Evolutionary conservation across 2,113 vertebrate genomes (phyloP).

Genomic region (Cyphotilapia sp.): DNA sequence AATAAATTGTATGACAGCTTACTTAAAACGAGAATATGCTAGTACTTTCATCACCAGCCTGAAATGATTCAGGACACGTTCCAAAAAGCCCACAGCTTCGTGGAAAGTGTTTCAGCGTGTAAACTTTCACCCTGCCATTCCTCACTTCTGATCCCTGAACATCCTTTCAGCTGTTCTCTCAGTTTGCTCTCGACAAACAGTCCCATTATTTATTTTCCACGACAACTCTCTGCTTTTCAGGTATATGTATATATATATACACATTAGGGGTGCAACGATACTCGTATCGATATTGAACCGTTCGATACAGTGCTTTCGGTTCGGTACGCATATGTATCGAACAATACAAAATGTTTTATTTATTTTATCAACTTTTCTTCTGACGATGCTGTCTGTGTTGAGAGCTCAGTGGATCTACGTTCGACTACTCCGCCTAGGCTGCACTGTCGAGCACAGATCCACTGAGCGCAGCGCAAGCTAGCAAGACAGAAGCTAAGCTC

Average conservation of each 20-base stretch:
- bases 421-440: no score
- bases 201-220: background rate
- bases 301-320: no score
- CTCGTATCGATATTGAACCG: no score
- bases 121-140: background rate
- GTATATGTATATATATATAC: accelerated
- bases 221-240: background rate
- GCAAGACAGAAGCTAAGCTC: no score
- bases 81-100: background rate
- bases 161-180: background rate
- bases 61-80: background rate
- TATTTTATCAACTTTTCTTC: no score
- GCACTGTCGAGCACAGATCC: no score
- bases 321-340: no score
- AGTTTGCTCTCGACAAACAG: background rate
- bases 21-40: background rate
- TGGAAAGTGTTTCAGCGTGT: background rate
- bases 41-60: background rate
- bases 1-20: background rate
- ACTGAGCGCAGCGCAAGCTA: no score
- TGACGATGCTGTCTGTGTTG: no score
- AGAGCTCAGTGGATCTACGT: no score
- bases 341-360: no score
- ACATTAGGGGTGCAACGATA: no score
- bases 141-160: background rate